phyloP scores from a whole-genome alignment of 1,140 invertebrate species.

The Idris sp. region DNA sequence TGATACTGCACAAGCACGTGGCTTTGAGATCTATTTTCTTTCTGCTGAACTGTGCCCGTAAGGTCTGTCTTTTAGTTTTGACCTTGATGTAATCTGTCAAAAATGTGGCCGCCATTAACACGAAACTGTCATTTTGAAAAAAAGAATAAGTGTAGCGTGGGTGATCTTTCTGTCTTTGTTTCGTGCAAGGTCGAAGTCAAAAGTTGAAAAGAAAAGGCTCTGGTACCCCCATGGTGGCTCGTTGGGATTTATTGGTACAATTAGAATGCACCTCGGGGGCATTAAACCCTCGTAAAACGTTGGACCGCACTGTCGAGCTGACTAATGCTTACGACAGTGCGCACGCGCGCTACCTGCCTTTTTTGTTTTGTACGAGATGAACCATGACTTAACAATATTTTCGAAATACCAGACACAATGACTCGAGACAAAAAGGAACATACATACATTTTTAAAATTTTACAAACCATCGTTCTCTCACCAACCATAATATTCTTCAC shows the following conservation, averaged over 20 bases:
- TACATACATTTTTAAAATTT: slow-evolving; percentile 51
- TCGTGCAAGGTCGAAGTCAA: slow-evolving; percentile 32
- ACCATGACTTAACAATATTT: slow-evolving; percentile 58
- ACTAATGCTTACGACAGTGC: slow-evolving; percentile 70
- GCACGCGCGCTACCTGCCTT: slow-evolving; percentile 65
- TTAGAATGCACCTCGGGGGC: slow-evolving; percentile 76
- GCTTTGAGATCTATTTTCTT: slow-evolving; percentile 38
- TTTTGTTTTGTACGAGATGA: slow-evolving; percentile 40
- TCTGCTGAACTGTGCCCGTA: slow-evolving; percentile 7
- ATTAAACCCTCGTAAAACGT: slow-evolving; percentile 78
- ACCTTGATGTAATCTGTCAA: slow-evolving; percentile 60
- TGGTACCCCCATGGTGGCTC: slow-evolving; percentile 62
- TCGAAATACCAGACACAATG: slow-evolving; percentile 52
- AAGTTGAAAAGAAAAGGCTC: slow-evolving; percentile 53
- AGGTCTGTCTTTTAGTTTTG: slow-evolving; percentile 9
- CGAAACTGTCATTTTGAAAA: slow-evolving; percentile 45
- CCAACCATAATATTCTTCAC: no score
- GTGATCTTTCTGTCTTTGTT: slow-evolving; percentile 38
- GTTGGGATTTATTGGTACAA: slow-evolving; percentile 77
- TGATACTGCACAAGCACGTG: slow-evolving; percentile 15
- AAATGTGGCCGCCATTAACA: slow-evolving; percentile 50
- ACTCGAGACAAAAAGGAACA: slow-evolving; percentile 51
- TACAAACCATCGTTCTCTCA: slow-evolving; percentile 19
- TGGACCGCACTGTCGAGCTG: slow-evolving; percentile 71
- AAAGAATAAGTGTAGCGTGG: slow-evolving; percentile 31